These are phyloP conservation scores for Drosophila trichaetosa DNA, from an alignment of 2,888 invertebrate species.

Conservation along the genomic window DNA sequence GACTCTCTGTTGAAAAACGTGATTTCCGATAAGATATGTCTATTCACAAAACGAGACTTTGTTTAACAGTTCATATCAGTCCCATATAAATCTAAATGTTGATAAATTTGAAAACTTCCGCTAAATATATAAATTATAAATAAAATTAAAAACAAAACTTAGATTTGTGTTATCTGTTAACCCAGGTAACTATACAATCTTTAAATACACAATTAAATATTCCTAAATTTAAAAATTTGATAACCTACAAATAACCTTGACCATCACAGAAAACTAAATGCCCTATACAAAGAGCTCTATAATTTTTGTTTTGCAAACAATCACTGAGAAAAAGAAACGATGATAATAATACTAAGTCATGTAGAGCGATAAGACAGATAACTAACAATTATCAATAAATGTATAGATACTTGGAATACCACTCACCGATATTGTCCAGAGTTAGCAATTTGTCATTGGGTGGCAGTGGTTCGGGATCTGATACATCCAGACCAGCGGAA, in stretches of 20 bases:
- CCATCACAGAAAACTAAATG: slow-evolving; percentile 13
- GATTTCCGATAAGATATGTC: background rate
- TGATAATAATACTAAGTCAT: slow-evolving; percentile 40
- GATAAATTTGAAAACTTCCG: background rate
- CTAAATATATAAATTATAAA: background rate
- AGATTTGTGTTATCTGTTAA: background rate
- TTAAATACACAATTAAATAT: background rate
- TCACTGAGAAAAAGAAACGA: slow-evolving; percentile 7
- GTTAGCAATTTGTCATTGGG: slow-evolving; percentile 91
- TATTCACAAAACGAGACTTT: background rate
- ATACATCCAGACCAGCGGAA: slow-evolving; percentile 96
- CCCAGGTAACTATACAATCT: background rate
- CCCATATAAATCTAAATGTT: background rate
- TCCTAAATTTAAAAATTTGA: background rate
- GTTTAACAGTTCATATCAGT: background rate
- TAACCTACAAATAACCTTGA: slow-evolving; percentile 67
- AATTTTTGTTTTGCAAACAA: slow-evolving; percentile 19
- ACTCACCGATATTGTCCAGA: slow-evolving; percentile 92
- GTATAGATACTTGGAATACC: background rate
- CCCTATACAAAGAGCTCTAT: slow-evolving; percentile 23
- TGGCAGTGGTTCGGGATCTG: slow-evolving; percentile 95
- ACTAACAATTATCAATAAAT: slow-evolving; percentile 2
- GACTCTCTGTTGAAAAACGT: background rate
- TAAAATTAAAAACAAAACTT: background rate
- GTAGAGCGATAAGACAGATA: slow-evolving; percentile 35